These are phyloP conservation scores for Atherinosoma microstoma DNA, from an alignment of 2,797 vertebrate genomes.

Conservation along the genomic window DNA sequence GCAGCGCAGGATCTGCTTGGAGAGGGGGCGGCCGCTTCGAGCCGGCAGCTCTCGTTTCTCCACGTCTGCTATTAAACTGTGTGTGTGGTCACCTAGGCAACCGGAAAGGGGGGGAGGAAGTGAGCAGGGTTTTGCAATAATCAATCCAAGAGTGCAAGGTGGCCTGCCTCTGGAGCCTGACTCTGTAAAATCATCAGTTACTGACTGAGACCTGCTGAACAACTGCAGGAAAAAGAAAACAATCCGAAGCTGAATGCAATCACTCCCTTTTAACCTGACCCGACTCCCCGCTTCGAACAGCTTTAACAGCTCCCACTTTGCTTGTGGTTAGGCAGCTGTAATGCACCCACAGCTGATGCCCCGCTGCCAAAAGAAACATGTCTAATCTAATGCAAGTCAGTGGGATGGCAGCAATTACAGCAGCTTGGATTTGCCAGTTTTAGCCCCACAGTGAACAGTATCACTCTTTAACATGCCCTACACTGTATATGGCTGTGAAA, in stretches of 20 bases:
- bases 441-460: conserved; percentile 11
- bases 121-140: conserved; percentile 45
- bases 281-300: conserved; percentile 26
- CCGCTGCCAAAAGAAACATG: conserved; percentile 48
- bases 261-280: conserved; percentile 57
- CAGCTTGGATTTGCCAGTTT: conserved; percentile 30
- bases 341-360: conserved; percentile 43
- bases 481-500: no score
- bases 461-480: neutral
- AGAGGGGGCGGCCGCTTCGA: conserved; percentile 79
- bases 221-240: conserved; percentile 53
- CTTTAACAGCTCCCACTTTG: conserved; percentile 42
- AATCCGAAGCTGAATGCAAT: conserved; percentile 64
- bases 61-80: conserved; percentile 86
- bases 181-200: conserved; percentile 52
- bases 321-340: conserved; percentile 18
- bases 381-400: conserved; percentile 48
- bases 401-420: conserved; percentile 45
- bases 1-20: conserved; percentile 93
- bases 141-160: conserved; percentile 40
- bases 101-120: conserved; percentile 23
- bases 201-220: conserved; percentile 48
- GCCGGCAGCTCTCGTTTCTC: conserved; percentile 85
- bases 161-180: conserved; percentile 46
- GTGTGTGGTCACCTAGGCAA: conserved; percentile 89